Evolutionary conservation across 2,888 invertebrate genomes (phyloP).

Genomic region (Elysia crispata): DNA sequence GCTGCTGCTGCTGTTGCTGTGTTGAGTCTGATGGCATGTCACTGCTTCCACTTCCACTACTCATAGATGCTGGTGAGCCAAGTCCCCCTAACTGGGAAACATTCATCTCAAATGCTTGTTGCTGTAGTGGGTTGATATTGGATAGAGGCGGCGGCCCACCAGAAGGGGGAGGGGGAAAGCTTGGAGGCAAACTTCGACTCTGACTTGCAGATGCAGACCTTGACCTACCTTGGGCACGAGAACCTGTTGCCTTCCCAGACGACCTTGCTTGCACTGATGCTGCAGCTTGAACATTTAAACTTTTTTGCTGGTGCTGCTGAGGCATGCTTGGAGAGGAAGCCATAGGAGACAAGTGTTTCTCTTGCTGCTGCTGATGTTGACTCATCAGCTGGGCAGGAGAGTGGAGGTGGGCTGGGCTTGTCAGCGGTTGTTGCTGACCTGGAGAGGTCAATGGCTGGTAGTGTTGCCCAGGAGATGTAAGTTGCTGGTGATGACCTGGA

Average conservation of each 20-base stretch:
- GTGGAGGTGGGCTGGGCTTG: too few relatives aligned
- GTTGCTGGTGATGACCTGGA: conserved; percentile 31
- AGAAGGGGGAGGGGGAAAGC: conserved; percentile 55
- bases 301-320: conserved; percentile 28
- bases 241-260: conserved; percentile 41
- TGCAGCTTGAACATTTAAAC: conserved; percentile 12
- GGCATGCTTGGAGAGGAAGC: conserved; percentile 43
- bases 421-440: conserved; percentile 23
- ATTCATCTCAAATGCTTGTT: conserved; percentile 84
- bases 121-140: conserved; percentile 49
- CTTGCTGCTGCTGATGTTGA: conserved; percentile 44
- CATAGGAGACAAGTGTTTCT: conserved; percentile 21
- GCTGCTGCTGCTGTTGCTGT: conserved; percentile 24
- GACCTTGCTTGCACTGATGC: conserved; percentile 3
- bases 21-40: conserved; percentile 81
- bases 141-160: conserved; percentile 41
- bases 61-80: conserved; percentile 92
- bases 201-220: conserved; percentile 41
- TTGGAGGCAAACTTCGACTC: conserved; percentile 52
- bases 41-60: conserved; percentile 87
- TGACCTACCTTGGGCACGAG: conserved; percentile 39
- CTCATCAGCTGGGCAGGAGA: conserved; percentile 23
- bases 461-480: background rate
- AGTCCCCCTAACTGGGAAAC: conserved; percentile 87
- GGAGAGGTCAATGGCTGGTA: conserved; percentile 30